Evolutionary conservation across 2,113 vertebrate species (phyloP), one percentile per base, ranked within the genome.

Genomic region (Gymnobelideus leadbeateri): DNA sequence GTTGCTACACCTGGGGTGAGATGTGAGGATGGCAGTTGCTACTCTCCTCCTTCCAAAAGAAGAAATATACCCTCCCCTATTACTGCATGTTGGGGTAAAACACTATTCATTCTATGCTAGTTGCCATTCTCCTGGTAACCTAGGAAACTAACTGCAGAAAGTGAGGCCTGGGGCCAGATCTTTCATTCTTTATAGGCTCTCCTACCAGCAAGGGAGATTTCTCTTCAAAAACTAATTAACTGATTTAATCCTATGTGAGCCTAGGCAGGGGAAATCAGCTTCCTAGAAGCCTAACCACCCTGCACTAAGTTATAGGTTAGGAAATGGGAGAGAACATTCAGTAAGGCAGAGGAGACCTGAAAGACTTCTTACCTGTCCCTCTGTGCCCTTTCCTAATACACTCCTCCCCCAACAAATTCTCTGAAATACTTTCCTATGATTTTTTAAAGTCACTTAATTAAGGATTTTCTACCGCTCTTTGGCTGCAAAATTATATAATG

Each of bases 401-500:
- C 31, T 54, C 37, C 10, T 14, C 14, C 37, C 12, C 89, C 2
- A 49, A 49, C 31, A 68, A 68, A 68, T 4, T 8, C 28, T 89
- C 49, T 77, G 25, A 90, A 93, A 84, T 68, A 77, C 92, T 94
- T 89, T 61, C 92, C 49, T 25, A 50, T 46, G 46, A 89, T 92
- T 77, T 93, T 89, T 90, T 91, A 23, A 61, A 89, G 19, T 43
- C 19, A 84, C 19, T 84, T 43, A n/a, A 43, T 46, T 51, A 84
- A 51, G 77, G 47, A 53, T 31, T 96, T 94, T 25, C n/a, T 37
- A 43, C 51, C 96, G 95, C 5, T 26, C 89, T 97, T 93, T 91
- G 21, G 89, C 47, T 53, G 51, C 46, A 49, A 91, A 92, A 84
- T 92, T n/a, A 92, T 9, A 24, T 0, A 51, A 51, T 14, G n/a